phyloP scores from a whole-genome alignment of 2,888 invertebrate species.

The Drosophila affinis region DNA sequence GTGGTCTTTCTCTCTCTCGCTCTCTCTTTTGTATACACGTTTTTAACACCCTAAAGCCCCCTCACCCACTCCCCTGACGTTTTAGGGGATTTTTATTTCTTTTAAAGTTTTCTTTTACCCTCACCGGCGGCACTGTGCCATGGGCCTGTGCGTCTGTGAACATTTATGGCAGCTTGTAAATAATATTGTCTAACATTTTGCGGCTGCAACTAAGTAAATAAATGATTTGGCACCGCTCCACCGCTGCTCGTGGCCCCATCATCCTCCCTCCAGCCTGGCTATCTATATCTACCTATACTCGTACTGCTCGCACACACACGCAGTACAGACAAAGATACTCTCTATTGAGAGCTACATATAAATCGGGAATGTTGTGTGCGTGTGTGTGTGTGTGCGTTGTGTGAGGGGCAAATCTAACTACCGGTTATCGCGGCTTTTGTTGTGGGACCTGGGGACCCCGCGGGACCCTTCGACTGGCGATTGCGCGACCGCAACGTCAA shows the following conservation, averaged over 20 bases:
- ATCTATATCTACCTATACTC: background rate
- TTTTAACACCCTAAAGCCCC: constrained; percentile 42
- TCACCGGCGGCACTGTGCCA: constrained; percentile 1
- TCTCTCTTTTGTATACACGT: constrained; percentile 35
- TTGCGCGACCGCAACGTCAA: constrained; percentile 10
- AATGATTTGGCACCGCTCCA: background rate
- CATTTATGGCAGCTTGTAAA: constrained; percentile 39
- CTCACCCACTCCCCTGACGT: background rate
- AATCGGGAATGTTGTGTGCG: constrained; percentile 15
- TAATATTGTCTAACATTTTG: constrained; percentile 26
- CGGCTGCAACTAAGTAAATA: constrained; percentile 36
- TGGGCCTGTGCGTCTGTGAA: constrained; percentile 6
- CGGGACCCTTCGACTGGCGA: background rate
- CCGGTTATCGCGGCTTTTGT: constrained; percentile 51
- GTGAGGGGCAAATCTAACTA: constrained; percentile 21
- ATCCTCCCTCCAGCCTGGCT: background rate
- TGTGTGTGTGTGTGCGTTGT: constrained; percentile 1
- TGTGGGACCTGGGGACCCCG: constrained; percentile 3
- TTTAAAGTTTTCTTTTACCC: background rate
- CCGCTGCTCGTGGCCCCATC: background rate
- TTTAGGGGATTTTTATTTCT: background rate
- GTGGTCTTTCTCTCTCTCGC: constrained; percentile 3
- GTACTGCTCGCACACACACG: background rate
- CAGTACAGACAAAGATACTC: constrained; percentile 12
- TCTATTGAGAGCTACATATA: constrained; percentile 35